Evolutionary conservation across 2,113 vertebrate species (phyloP), one percentile per base, ranked within the genome.

Genomic region (Aythya baeri): DNA sequence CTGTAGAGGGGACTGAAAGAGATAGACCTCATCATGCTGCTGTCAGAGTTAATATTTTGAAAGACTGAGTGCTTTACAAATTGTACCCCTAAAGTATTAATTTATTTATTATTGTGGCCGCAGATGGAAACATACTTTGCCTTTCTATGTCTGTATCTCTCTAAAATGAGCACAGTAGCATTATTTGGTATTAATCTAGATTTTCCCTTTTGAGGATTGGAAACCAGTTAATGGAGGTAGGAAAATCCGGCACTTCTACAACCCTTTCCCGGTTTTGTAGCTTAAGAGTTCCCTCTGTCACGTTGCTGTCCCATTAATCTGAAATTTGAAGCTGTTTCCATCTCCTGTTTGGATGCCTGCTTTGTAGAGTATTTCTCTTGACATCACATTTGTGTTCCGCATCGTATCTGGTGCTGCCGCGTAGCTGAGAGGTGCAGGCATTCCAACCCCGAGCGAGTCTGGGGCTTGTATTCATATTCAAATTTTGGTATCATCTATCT

Each of bases 391-490:
- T 85, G 67, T 94, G 71, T 71, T 86, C 83, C 86, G 54, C 32
- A 16, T 88, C 78, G 3, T 89, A 73, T 81, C 41, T 91, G 62
- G 54, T 62, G 74, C 92, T 88, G 44, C 77, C 52, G 67, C 46
- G 86, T 32, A 80, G 91, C 78, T 79, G 74, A 62, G 86, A 73
- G 80, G 86, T 85, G 52, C 67, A 67, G 78, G n/a, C 86, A 4
- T 91, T 96, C 91, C 91, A 87, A 38, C 74, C 66, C 31, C 54
- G 65, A 91, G 22, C 5, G 46, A 71, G 79, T 78, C 22, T 93
- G 68, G 88, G 71, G 62, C 71, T 91, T 91, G 71, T 91, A 97
- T 97, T 97, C 95, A 91, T 96, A 96, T 96, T 96, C 67, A 96
- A 59, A 96, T 95, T 57, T 57, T 87, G n/a, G 9, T 77, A 89